Conservation (phyloP, 2,113 vertebrate genomes). For the Lichenostomus cassidix region DNA sequence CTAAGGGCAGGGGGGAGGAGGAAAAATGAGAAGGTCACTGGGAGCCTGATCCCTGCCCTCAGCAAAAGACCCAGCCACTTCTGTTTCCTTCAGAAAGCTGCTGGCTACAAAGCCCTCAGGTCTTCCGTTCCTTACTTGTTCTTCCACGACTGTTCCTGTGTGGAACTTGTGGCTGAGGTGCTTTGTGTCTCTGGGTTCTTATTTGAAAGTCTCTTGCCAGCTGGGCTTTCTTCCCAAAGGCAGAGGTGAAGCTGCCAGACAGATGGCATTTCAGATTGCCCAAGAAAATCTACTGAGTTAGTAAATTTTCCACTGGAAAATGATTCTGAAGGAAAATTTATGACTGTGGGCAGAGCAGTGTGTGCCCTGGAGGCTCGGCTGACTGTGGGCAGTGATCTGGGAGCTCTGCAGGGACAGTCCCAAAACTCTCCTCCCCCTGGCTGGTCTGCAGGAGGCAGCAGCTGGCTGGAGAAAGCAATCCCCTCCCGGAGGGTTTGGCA, state of each 20-base stretch:
- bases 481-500: background rate
- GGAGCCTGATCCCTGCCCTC: background rate
- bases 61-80: background rate
- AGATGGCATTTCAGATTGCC: background rate
- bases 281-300: background rate
- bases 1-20: background rate
- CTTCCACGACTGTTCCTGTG: background rate
- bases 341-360: background rate
- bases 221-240: background rate
- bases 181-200: rapidly evolving
- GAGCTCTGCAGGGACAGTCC: background rate
- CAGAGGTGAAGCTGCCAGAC: background rate
- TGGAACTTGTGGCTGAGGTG: background rate
- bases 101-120: background rate
- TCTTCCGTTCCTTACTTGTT: background rate
- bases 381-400: background rate
- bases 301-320: background rate
- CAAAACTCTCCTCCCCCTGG: background rate
- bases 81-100: background rate
- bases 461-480: background rate
- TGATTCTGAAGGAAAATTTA: background rate
- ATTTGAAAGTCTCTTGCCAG: background rate
- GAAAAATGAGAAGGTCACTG: background rate
- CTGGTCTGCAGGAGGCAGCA: background rate
- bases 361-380: background rate